Base-by-base conservation (phyloP, 2,797 vertebrate species). In the Botia kubotai region DNA sequence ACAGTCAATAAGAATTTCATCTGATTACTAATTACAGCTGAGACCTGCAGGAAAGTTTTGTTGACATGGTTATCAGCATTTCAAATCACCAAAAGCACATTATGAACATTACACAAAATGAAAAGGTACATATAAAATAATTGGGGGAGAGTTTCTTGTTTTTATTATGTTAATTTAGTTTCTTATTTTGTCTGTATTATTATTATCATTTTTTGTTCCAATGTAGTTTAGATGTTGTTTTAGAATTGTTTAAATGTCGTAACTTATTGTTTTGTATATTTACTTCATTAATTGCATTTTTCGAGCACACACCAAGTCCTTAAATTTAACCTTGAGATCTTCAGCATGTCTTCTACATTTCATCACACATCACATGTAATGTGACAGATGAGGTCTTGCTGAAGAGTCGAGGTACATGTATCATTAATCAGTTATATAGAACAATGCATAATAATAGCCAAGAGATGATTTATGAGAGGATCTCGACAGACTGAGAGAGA, bases 251-350 rank as follows among this genome's bases (percentile, higher is more conserved):
- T 26, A 26, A 26, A 26, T 26, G 23, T 26, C 23, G 23, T 26
- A 26, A 26, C 23, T 48, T 48, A 11, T 2, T 48, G 46, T 48
- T 48, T 48, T 48, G 8, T 48, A 11, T 48, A 48, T 48, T 11
- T 12, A 48, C 11, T 48, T 48, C 2, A 11, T 48, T 2, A 48
- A 48, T 48, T 11, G 8, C 46, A 48, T 12, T 2, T 48, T 13
- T 36, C 81, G 68, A 39, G 62, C 79, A 58, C 86, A 62, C 53
- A 83, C 10, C 4, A 65, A 77, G 39, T n/a, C 19, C 29, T 60
- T 80, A 77, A 77, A 72, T 62, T 39, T 19, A 66, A 69, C 62
- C 48, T 21, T 63, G 69, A 26, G 23, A 26, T 26, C 23, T 26
- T 57, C 19, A 58, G 26, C 62, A 63, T 14, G 16, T 74, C 57